Conservation (phyloP, 2,797 vertebrate species). For the Argya squamiceps region DNA sequence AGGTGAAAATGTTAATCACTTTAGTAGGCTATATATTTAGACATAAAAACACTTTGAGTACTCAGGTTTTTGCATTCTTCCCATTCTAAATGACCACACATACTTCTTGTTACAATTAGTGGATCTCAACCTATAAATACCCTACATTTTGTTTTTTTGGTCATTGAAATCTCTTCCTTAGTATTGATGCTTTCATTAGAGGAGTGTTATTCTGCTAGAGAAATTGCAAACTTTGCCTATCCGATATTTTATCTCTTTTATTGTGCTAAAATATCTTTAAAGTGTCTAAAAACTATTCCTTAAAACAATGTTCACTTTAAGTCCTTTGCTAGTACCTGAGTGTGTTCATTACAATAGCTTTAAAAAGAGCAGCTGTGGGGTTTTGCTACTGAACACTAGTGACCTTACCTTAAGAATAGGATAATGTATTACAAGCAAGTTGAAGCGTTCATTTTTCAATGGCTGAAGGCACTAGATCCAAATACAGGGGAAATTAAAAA, state of each 20-base stretch:
- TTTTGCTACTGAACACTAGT: not conserved
- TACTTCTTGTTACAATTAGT: not conserved
- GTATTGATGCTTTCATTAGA: not conserved
- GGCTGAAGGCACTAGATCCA: not conserved
- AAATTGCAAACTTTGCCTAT: not conserved
- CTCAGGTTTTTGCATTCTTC: not conserved
- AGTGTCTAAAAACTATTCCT: not conserved
- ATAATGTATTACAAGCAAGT: not conserved
- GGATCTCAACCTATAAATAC: not conserved
- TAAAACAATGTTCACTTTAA: not conserved
- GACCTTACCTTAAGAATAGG: not conserved
- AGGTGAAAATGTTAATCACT: not conserved
- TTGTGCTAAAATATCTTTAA: not conserved
- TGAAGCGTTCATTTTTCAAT: constrained; percentile 1
- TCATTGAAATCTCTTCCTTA: not conserved
- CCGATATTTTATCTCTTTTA: not conserved
- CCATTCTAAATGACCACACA: not conserved
- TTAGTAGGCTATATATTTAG: not conserved
- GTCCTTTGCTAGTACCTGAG: not conserved
- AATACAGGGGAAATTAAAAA: not conserved
- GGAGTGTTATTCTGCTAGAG: not conserved
- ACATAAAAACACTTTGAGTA: not conserved
- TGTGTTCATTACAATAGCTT: not conserved
- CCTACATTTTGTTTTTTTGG: not conserved
- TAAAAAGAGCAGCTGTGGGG: not conserved